phyloP scores from a whole-genome alignment of 2,797 vertebrate genomes.

The Odontamblyopus rebecca region DNA sequence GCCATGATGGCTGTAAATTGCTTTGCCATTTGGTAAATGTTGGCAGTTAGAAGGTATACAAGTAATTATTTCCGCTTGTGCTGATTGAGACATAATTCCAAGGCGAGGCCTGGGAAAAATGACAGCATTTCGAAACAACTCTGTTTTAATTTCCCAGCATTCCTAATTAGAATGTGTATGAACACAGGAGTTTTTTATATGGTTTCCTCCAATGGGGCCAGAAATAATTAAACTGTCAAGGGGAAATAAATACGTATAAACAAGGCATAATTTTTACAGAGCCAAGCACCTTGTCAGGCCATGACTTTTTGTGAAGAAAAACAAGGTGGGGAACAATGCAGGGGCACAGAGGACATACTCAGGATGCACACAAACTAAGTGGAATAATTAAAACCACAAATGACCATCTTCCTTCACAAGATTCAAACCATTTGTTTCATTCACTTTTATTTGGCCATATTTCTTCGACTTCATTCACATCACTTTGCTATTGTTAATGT shows the following conservation, averaged over 20 bases:
- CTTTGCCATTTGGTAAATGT: constrained; percentile 83
- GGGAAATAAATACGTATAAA: constrained; percentile 81
- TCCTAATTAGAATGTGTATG: constrained; percentile 79
- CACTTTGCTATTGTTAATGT: constrained; percentile 56
- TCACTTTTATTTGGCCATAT: background rate
- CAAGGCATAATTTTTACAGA: constrained; percentile 77
- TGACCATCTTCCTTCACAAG: constrained; percentile 8
- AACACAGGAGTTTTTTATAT: constrained; percentile 73
- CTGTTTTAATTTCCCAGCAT: constrained; percentile 81
- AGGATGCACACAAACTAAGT: constrained; percentile 23
- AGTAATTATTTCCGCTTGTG: constrained; percentile 82
- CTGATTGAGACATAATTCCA: constrained; percentile 85
- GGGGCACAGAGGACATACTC: constrained; percentile 67
- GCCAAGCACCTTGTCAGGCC: constrained; percentile 71
- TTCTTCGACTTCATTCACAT: background rate
- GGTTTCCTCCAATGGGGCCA: constrained; percentile 74
- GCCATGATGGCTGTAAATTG: constrained; percentile 83
- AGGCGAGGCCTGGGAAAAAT: constrained; percentile 72
- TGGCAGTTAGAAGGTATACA: constrained; percentile 82
- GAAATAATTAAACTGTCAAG: constrained; percentile 83
- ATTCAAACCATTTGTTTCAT: constrained; percentile 8
- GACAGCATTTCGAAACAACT: constrained; percentile 82
- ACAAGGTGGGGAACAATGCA: constrained; percentile 70
- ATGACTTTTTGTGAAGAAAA: constrained; percentile 74
- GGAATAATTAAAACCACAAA: constrained; percentile 2